Conservation (phyloP, 2,113 vertebrate genomes). For the Ophiodon elongatus region DNA sequence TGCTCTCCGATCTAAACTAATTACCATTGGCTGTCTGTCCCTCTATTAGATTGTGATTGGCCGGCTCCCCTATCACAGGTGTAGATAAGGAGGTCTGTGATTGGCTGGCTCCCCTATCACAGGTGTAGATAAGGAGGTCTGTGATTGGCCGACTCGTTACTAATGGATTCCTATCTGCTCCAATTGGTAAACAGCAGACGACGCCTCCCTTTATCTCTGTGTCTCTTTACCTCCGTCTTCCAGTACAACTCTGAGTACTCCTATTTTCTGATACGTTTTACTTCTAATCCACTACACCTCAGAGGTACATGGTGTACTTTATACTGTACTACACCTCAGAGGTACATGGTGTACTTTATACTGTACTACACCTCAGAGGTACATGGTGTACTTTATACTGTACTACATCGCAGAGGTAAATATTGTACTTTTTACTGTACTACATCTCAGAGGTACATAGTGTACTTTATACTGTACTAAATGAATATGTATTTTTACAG, state of each 20-base stretch:
- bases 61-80: conserved; percentile 36
- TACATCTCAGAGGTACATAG: not conserved
- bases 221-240: not conserved
- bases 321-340: no score
- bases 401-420: not conserved
- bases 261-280: no score
- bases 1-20: conserved; percentile 61
- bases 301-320: no score
- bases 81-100: conserved; percentile 61
- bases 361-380: no score
- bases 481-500: no score
- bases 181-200: conserved; percentile 19
- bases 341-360: no score
- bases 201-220: not conserved
- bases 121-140: conserved; percentile 66
- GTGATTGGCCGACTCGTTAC: conserved; percentile 58
- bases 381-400: not conserved
- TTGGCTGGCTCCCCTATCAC: conserved; percentile 54
- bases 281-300: no score
- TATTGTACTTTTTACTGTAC: not conserved
- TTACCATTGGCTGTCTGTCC: conserved; percentile 69
- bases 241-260: no score
- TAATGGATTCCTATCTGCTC: conserved; percentile 64
- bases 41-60: conserved; percentile 71
- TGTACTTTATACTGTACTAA: not conserved